phyloP scores from a whole-genome alignment of 2,888 invertebrate species.

The Mongoloraphidia duomilia region DNA sequence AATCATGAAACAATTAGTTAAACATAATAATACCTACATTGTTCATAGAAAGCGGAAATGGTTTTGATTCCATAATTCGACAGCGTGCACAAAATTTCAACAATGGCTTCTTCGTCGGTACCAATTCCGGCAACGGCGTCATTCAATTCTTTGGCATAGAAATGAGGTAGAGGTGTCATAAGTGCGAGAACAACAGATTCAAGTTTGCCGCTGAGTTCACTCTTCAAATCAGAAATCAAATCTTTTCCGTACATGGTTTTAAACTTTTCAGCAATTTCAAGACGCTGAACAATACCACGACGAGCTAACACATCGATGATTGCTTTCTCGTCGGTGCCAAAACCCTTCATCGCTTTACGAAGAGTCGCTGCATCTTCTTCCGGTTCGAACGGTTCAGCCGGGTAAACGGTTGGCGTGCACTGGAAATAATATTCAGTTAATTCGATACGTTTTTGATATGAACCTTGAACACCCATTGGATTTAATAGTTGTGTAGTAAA shows the following conservation, averaged over 20 bases:
- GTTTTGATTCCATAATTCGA: constrained; percentile 81
- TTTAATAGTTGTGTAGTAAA: no score
- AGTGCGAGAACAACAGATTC: constrained; percentile 82
- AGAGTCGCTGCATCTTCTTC: constrained; percentile 70
- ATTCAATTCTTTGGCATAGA: constrained; percentile 80
- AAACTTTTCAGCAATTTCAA: constrained; percentile 80
- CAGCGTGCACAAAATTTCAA: constrained; percentile 83
- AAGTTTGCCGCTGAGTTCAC: constrained; percentile 77
- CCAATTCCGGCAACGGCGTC: constrained; percentile 77
- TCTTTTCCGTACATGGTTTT: constrained; percentile 84
- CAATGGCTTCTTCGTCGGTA: constrained; percentile 81
- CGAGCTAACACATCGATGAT: constrained; percentile 81
- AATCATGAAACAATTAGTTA: not conserved
- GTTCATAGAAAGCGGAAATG: constrained; percentile 71
- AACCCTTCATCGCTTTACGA: constrained; percentile 84
- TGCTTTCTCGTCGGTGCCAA: constrained; percentile 83
- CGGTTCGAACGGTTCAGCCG: constrained; percentile 75
- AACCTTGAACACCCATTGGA: no score
- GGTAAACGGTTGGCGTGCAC: constrained; percentile 81
- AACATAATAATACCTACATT: constrained; percentile 39
- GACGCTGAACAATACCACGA: constrained; percentile 78
- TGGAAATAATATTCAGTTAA: constrained; percentile 24
- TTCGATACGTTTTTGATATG: not conserved
- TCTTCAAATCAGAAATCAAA: constrained; percentile 68
- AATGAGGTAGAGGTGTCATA: constrained; percentile 81